These are phyloP conservation scores for Mustela nigripes DNA, from an alignment of 2,113 vertebrate species.

Conservation along the genomic window DNA sequence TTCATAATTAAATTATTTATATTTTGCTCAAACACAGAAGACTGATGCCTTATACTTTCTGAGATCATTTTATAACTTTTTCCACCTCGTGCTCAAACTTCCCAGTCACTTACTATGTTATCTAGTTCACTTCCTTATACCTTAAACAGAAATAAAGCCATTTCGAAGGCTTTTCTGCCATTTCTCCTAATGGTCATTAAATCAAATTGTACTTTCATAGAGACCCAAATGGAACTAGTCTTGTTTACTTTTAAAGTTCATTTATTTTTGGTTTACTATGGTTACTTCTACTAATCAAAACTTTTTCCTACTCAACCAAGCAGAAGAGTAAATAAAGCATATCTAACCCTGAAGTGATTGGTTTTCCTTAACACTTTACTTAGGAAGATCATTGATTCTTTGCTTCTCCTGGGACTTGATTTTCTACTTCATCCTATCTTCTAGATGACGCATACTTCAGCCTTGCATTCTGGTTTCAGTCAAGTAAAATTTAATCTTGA, in stretches of 20 bases:
- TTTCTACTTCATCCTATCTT: constrained; percentile 25
- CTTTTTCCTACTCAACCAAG: background rate
- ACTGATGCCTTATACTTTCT: constrained; percentile 7
- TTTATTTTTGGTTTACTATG: constrained; percentile 22
- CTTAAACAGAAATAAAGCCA: background rate
- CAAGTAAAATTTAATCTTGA: constrained; percentile 46
- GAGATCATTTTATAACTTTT: constrained; percentile 15
- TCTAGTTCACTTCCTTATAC: background rate
- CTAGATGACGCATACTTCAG: constrained; percentile 50
- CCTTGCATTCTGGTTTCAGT: constrained; percentile 47
- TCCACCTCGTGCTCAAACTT: constrained; percentile 5
- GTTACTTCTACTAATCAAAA: constrained; percentile 40
- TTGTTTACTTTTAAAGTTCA: constrained; percentile 39
- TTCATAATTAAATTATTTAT: constrained; percentile 29
- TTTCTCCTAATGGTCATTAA: constrained; percentile 17
- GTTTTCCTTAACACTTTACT: constrained; percentile 42
- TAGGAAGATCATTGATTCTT: constrained; percentile 41
- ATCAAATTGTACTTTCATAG: background rate
- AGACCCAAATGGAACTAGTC: background rate
- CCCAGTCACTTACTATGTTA: background rate
- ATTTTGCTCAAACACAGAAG: constrained; percentile 47
- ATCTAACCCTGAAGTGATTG: background rate
- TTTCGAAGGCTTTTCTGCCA: background rate
- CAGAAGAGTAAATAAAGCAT: background rate
- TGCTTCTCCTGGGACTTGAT: constrained; percentile 20